These are phyloP conservation scores for Cacoxenus indagator DNA, from an alignment of 2,888 invertebrate genomes.

Conservation along the genomic window DNA sequence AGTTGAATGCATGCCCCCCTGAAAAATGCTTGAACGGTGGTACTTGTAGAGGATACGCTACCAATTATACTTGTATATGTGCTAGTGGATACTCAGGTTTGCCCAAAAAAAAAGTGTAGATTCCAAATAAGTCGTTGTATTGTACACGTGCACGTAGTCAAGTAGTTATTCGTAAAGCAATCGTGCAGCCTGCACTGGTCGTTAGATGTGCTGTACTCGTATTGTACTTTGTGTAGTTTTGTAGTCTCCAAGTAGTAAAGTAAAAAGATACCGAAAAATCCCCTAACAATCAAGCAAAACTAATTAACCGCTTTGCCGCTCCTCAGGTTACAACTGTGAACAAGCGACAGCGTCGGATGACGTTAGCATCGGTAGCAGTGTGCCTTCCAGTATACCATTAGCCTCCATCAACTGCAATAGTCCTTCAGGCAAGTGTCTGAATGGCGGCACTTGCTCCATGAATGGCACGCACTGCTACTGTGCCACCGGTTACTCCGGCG, in stretches of 20 bases:
- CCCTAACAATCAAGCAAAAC: background rate
- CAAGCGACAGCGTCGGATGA: conserved; percentile 48
- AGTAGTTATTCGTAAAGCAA: too few relatives aligned
- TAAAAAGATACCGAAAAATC: background rate
- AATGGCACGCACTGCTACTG: conserved; percentile 70
- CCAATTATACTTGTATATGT: conserved; percentile 82
- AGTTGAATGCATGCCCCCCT: conserved; percentile 70
- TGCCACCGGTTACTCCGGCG: conserved; percentile 66
- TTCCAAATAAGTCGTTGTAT: background rate
- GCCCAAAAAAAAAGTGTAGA: conserved; percentile 37
- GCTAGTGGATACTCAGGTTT: conserved; percentile 78
- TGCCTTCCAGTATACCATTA: conserved; percentile 30
- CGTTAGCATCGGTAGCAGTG: conserved; percentile 42
- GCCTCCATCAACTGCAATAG: conserved; percentile 56
- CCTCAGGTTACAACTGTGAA: conserved; percentile 69
- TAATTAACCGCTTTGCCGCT: background rate
- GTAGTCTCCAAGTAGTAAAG: too few relatives aligned
- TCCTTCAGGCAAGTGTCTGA: conserved; percentile 66
- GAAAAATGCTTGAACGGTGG: conserved; percentile 79
- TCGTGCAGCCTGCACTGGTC: too few relatives aligned
- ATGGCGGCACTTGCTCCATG: conserved; percentile 69
- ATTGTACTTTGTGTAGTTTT: too few relatives aligned
- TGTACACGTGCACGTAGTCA: too few relatives aligned
- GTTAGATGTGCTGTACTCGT: too few relatives aligned
- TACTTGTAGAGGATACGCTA: conserved; percentile 77